phyloP scores from a whole-genome alignment of 2,113 vertebrate genomes.

The Guaruba guarouba region DNA sequence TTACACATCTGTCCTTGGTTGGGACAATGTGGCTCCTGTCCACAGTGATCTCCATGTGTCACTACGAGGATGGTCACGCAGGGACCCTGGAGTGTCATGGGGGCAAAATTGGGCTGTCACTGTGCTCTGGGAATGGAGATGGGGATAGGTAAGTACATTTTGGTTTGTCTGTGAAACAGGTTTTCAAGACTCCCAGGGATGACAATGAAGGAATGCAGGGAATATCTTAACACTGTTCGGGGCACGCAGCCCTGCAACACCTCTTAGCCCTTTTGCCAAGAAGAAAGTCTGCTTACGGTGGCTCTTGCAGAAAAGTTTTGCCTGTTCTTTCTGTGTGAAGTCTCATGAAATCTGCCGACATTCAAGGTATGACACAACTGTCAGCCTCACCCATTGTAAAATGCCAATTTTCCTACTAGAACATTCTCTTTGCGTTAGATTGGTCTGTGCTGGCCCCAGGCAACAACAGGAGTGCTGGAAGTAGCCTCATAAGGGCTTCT shows the following conservation, averaged over 20 bases:
- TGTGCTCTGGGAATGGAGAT: background rate
- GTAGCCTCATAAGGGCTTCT: background rate
- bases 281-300: background rate
- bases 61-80: rapidly evolving
- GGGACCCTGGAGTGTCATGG: background rate
- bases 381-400: background rate
- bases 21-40: background rate
- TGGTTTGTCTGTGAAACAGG: background rate
- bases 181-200: background rate
- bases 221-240: background rate
- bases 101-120: background rate
- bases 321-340: background rate
- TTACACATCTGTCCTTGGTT: background rate
- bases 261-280: background rate
- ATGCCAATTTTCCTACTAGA: background rate
- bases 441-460: background rate
- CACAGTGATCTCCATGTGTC: rapidly evolving
- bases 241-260: rapidly evolving
- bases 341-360: background rate
- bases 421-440: background rate
- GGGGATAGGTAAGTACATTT: background rate
- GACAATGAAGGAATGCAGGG: background rate
- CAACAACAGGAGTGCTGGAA: background rate
- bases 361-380: background rate
- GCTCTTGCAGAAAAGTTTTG: background rate